Conservation (phyloP, 2,113 vertebrate genomes). For the Callocephalon fimbriatum region DNA sequence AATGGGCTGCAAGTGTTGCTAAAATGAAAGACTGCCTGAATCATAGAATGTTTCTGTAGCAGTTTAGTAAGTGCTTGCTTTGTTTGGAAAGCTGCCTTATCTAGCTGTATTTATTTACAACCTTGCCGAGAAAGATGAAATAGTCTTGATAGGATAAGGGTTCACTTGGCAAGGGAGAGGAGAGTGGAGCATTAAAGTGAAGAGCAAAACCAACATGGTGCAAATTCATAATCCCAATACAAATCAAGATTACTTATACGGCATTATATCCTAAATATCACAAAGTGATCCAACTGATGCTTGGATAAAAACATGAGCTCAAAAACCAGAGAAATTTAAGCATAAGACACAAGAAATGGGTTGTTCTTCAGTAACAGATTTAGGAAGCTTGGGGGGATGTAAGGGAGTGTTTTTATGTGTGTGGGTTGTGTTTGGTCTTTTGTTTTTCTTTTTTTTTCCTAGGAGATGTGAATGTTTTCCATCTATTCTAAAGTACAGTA, state of each 20-base stretch:
- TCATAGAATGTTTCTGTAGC: not conserved
- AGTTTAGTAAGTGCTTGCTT: not conserved
- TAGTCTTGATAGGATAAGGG: rapidly evolving
- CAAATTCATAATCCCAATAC: not conserved
- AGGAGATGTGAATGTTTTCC: not conserved
- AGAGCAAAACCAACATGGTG: rapidly evolving
- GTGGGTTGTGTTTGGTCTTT: not conserved
- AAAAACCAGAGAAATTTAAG: not conserved
- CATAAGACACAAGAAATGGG: not conserved
- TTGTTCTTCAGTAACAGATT: not conserved
- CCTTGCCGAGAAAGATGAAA: not conserved
- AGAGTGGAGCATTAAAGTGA: not conserved
- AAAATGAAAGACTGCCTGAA: not conserved
- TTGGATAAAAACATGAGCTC: not conserved
- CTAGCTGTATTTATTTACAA: not conserved
- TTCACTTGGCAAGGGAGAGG: not conserved
- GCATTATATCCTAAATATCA: not conserved
- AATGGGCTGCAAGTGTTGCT: rapidly evolving
- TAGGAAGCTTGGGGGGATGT: not conserved
- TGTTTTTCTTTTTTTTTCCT: not conserved
- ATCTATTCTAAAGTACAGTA: not conserved
- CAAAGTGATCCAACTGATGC: not conserved
- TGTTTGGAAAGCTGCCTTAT: not conserved
- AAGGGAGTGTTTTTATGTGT: no score
- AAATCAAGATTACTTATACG: not conserved